Evolutionary conservation across 2,113 vertebrate genomes (phyloP).

Genomic region (Xiphophorus hellerii): DNA sequence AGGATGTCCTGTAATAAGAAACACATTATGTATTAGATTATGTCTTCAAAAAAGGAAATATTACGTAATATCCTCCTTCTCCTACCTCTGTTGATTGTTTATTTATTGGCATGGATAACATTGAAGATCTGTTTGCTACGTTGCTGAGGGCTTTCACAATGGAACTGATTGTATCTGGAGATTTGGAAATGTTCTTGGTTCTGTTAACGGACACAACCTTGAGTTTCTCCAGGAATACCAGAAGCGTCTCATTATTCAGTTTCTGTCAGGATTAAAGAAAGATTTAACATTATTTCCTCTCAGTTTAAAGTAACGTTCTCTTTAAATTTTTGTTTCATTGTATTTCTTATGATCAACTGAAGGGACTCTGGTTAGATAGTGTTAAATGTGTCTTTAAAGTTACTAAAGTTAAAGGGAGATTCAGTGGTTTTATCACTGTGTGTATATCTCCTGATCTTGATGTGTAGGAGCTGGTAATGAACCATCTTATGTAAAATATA

Average conservation of each 20-base stretch:
- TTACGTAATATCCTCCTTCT: background rate
- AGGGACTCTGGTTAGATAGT: too few relatives aligned
- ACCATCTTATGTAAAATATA: too few relatives aligned
- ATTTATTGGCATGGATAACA: rapidly evolving
- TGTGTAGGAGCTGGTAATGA: too few relatives aligned
- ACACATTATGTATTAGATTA: background rate
- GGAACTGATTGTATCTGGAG: constrained; percentile 34
- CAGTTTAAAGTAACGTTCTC: too few relatives aligned
- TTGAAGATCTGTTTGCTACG: background rate
- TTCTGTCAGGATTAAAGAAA: constrained; percentile 7
- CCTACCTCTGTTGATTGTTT: constrained; percentile 7
- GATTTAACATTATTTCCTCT: background rate
- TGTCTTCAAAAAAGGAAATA: background rate
- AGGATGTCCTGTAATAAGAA: constrained; percentile 48
- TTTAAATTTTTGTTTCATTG: too few relatives aligned
- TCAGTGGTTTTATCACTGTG: too few relatives aligned
- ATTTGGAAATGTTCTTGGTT: background rate
- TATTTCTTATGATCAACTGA: too few relatives aligned
- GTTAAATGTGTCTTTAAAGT: too few relatives aligned
- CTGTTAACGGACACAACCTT: background rate
- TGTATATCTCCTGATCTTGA: too few relatives aligned
- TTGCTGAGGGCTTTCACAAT: constrained; percentile 35
- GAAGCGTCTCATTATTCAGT: constrained; percentile 11
- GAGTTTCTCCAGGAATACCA: constrained; percentile 1
- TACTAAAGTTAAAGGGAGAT: too few relatives aligned